Evolutionary conservation across 2,797 vertebrate genomes (phyloP), one percentile per base, ranked within the genome.

Genomic region (Tarsius wallacei): DNA sequence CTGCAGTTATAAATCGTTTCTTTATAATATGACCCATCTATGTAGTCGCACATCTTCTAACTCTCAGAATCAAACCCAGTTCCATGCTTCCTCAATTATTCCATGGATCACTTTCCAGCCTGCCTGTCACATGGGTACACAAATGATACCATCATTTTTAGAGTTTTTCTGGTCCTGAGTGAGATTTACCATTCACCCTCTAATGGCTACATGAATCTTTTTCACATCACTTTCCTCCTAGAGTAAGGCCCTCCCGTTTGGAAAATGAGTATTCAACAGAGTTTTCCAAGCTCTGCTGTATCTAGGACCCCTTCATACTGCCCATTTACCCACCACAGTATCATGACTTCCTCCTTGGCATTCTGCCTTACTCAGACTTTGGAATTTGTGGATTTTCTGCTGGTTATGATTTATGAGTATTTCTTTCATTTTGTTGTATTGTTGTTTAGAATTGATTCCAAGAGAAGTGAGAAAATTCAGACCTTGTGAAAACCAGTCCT

Each of bases 401-500:
- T 85, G 51, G 15, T 55, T 81, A 92, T 92, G 33, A 66, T 73
- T 70, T 59, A 2, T 74, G 26, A 28, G 12, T 31, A 28, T 61
- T 94, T 89, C 81, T 76, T 82, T 85, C 26, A 12, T 81, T 87
- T 84, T 82, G 3, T 63, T 89, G 17, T 78, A 1, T 87, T 83
- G 64, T 78, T 94, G n/a, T 92, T 93, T 84, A 47, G 12, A 82
- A 81, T 88, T 31, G n/a, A 87, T 77, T 95, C 87, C 33, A 85
- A 36, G 57, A 91, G 36, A 93, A 82, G 57, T 76, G 74, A 91
- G 36, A 93, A 97, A 83, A 93, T 26, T 57, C 61, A 1, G 15
- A 86, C 89, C 28, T 87, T 74, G 7, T 51, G 47, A 93, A 97
- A 96, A 87, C 33, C 15, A 93, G 42, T 85, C 61, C 51, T 63